Evolutionary conservation across 2,113 vertebrate genomes (phyloP).

Genomic region (Protobothrops mucrosquamatus): DNA sequence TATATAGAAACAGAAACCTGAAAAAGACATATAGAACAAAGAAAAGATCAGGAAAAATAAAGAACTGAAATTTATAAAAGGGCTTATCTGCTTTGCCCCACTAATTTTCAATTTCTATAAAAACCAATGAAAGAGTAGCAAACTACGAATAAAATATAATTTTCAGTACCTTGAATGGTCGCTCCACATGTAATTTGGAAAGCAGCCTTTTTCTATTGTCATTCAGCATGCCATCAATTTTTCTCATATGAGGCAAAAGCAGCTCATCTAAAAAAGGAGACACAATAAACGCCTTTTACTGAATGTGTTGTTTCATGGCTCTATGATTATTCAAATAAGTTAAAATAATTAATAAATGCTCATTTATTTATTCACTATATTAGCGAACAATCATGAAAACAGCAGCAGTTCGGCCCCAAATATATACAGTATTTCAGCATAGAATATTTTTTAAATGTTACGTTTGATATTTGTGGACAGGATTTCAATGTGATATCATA

Average conservation of each 20-base stretch:
- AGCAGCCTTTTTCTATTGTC: slow-evolving; percentile 93
- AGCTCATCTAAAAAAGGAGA: slow-evolving; percentile 82
- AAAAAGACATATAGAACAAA: background rate
- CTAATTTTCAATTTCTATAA: background rate
- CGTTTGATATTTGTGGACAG: background rate
- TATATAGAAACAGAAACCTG: background rate
- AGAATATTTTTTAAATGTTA: background rate
- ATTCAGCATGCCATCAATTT: slow-evolving; percentile 92
- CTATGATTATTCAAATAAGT: background rate
- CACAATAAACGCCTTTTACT: background rate
- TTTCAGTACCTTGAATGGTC: slow-evolving; percentile 87
- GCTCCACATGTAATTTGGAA: slow-evolving; percentile 87
- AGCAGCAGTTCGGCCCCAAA: background rate
- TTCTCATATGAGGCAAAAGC: slow-evolving; percentile 94
- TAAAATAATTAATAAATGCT: background rate
- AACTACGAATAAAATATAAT: background rate
- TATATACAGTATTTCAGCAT: background rate
- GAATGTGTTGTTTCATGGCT: background rate
- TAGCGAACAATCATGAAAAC: background rate
- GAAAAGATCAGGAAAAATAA: background rate
- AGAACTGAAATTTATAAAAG: background rate
- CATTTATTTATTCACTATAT: background rate
- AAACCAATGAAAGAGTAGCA: background rate
- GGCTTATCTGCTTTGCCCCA: background rate
- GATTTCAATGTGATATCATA: too few species aligned